phyloP scores from a whole-genome alignment of 2,113 vertebrate species.

The Pseudopipra pipra region DNA sequence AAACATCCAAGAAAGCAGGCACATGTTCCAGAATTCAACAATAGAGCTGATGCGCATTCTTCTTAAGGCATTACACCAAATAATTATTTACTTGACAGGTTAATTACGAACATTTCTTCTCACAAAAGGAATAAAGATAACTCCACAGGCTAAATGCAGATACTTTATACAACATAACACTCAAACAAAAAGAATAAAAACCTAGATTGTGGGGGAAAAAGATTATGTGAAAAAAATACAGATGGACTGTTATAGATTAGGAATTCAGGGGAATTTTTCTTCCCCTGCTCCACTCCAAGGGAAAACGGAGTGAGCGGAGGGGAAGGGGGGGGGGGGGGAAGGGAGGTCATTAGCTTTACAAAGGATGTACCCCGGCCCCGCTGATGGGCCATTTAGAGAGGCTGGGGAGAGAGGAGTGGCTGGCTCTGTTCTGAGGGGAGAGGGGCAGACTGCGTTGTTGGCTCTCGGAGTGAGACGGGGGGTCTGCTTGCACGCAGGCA shows the following conservation, averaged over 20 bases:
- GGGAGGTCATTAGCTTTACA: too few species aligned
- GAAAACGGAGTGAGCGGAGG: too few species aligned
- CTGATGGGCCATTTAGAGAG: too few species aligned
- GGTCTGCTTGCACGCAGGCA: too few species aligned
- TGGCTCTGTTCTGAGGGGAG: too few species aligned
- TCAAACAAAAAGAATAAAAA: not conserved
- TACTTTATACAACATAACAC: not conserved
- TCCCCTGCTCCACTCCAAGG: too few species aligned
- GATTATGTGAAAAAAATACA: not conserved
- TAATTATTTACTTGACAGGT: not conserved
- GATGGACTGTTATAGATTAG: not conserved
- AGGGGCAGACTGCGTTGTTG: too few species aligned
- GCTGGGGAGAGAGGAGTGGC: too few species aligned
- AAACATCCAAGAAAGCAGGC: not conserved
- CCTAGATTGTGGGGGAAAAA: not conserved
- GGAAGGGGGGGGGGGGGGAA: too few species aligned
- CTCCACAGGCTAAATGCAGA: not conserved
- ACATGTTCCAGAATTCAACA: not conserved
- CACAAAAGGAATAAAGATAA: not conserved
- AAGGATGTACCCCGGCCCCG: too few species aligned
- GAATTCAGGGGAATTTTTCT: too few species aligned
- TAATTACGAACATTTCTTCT: not conserved
- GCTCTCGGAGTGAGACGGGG: too few species aligned
- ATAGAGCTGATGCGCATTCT: not conserved
- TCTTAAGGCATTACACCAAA: not conserved